Conservation (phyloP, 2,797 vertebrate genomes). For the Dromococcyx pavoninus region DNA sequence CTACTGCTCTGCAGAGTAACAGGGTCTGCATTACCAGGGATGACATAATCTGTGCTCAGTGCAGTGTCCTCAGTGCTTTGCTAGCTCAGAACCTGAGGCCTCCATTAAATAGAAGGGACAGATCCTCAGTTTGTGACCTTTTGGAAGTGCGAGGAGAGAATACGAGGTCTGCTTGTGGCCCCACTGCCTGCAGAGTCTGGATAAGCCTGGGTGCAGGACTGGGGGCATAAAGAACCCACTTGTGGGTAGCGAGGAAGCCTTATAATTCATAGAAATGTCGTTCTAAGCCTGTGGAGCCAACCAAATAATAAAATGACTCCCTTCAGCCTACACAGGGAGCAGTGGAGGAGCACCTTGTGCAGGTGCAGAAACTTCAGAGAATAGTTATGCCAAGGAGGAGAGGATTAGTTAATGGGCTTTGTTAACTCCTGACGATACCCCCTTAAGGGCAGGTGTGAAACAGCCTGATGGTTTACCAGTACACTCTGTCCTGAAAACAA, state of each 20-base stretch:
- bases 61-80: neutral
- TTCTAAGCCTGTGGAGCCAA: neutral
- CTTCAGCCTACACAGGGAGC: fast-evolving
- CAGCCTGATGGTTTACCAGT: neutral
- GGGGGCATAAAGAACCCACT: neutral
- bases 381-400: neutral
- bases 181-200: neutral
- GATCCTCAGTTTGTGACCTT: neutral
- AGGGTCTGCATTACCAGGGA: neutral
- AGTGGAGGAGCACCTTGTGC: neutral
- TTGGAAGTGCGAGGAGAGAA: neutral
- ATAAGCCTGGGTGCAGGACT: neutral
- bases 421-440: neutral
- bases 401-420: neutral
- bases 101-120: neutral
- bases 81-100: neutral
- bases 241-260: fast-evolving
- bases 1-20: neutral
- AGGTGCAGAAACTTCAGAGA: neutral
- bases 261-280: neutral
- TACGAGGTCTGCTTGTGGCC: neutral
- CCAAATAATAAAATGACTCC: neutral
- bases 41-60: neutral
- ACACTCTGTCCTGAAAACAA: neutral
- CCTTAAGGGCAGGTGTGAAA: neutral